These are phyloP conservation scores for Rhabdophis nuchalis DNA, from an alignment of 2,797 vertebrate species.

Conservation along the genomic window DNA sequence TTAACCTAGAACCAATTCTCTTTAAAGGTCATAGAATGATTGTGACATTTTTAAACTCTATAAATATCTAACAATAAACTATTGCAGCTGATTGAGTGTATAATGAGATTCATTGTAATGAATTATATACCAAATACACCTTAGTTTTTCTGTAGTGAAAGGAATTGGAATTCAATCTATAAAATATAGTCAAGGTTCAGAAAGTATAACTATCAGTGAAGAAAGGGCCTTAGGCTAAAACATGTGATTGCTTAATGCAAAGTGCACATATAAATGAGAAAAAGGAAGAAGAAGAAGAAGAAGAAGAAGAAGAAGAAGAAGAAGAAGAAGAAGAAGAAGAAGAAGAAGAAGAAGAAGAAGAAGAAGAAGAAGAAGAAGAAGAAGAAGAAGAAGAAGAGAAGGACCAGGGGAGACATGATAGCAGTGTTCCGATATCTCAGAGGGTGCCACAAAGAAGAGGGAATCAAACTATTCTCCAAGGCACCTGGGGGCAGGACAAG, in stretches of 20 bases:
- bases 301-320: no score
- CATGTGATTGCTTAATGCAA: not conserved
- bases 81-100: not conserved
- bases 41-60: not conserved
- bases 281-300: no score
- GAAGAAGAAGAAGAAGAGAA: no score
- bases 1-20: not conserved
- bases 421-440: no score
- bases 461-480: no score
- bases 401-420: no score
- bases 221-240: conserved; percentile 7
- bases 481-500: no score
- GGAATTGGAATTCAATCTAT: not conserved
- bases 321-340: no score
- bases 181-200: not conserved
- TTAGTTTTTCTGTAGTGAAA: not conserved
- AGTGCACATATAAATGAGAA: not conserved
- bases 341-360: no score
- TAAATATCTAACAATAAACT: conserved; percentile 19
- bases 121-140: not conserved
- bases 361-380: no score
- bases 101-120: conserved; percentile 11
- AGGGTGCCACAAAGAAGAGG: no score
- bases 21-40: conserved; percentile 4
- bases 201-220: not conserved